Evolutionary conservation across 2,113 vertebrate genomes (phyloP), one percentile per base, ranked within the genome.

Genomic region (Equus przewalskii): DNA sequence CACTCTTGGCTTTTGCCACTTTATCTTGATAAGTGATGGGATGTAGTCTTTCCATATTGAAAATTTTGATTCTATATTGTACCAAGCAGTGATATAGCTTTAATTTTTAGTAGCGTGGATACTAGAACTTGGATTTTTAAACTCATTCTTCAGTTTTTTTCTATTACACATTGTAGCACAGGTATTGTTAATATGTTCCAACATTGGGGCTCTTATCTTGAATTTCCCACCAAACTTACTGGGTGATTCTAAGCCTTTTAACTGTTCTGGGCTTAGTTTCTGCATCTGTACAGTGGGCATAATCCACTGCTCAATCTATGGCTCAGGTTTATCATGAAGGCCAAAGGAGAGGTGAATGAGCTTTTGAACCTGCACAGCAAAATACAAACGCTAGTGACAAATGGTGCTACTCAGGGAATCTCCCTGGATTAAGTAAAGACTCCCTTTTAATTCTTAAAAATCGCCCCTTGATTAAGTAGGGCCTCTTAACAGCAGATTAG

Each of bases 401-500:
- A 72, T 64, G 60, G 15, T 1, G 41, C 44, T n/a, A 46, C 5
- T 14, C 13, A 41, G 84, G n/a, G 58, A 88, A 81, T 36, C 33
- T 65, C 19, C 44, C 22, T 33, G 26, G 51, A 33, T 76, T 56
- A 60, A 44, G 81, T 92, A 51, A 33, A 95, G 73, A 83, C 7
- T 21, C 11, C 15, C 30, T 60, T 36, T 92, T 21, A 26, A 64
- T 88, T 12, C 84, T 95, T 93, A 67, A 75, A 94, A 94, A 14
- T 6, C 33, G 21, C 4, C 26, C 24, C 49, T 78, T 94, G 86
- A 54, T 67, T 64, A 89, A 84, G 49, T 21, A 90, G 4, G 14
- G 36, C n/a, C 60, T 76, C 10, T 88, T 84, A 70, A 95, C 81
- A 41, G 82, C 30, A 94, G 76, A 81, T 87, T 56, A 85, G 28